Evolutionary conservation across 2,113 vertebrate species (phyloP), one percentile per base, ranked within the genome.

Genomic region (Crocuta crocuta): DNA sequence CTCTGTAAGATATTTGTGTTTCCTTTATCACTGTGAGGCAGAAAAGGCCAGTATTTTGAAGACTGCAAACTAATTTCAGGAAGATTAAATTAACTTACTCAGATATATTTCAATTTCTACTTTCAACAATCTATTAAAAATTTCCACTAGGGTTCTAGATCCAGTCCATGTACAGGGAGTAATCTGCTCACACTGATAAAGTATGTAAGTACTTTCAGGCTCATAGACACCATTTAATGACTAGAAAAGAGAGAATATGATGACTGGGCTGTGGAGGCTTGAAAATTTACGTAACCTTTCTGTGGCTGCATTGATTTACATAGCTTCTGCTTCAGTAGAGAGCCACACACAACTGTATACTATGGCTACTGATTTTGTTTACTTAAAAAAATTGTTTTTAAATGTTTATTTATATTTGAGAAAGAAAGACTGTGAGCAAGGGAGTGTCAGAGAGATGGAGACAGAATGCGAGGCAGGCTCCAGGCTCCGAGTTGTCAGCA

Each of bases 11-110:
- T 80, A 73, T 70, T 39, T 87, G 28, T 83, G 43, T 89, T 93
- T 90, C 70, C 58, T 83, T 87, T 95, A 68, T 94, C 66, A 85
- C 11, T 89, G 33, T 50, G 26, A 95, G 43, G 24, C 61, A 94
- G 48, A 31, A 83, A 94, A 95, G 9, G 15, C 65, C 5, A 93
- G 53, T n/a, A 88, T 71, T 96, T 82, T 94, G 65, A 97, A 95
- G 53, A 83, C 13, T 31, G 61, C 93, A 96, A 96, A 96, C 35
- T 50, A 94, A 58, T 85, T 94, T 95, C 48, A 89, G 84, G 13
- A 96, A 89, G 24, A 92, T n/a, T 78, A 94, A 89, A 33, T 70
- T 84, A 89, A 97, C 13, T 96, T 94, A 96, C 35, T 96, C 39
- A 78, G 86, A 91, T 80, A 33, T 48, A 96, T 63, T 92, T 94